A percentile compares a stretch with the other conserved stretches of the same genome.
phyloP scores from a whole-genome alignment of 2,113 vertebrate genomes.

The Chionomys nivalis region DNA sequence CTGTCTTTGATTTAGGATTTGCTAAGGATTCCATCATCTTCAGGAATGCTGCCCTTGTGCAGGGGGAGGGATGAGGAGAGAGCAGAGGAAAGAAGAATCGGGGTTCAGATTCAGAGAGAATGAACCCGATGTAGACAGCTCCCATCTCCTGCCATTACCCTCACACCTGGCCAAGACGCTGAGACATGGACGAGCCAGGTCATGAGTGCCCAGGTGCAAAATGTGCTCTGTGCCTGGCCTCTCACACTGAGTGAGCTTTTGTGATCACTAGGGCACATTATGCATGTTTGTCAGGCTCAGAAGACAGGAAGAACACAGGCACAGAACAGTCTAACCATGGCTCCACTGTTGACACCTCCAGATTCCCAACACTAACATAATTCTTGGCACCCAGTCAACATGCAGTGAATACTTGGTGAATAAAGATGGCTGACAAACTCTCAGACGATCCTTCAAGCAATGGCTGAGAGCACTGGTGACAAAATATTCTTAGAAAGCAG shows the following conservation, averaged over 20 bases:
- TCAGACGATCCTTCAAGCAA: neutral
- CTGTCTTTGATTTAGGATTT: neutral
- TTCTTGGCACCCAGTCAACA: neutral
- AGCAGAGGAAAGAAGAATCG: neutral
- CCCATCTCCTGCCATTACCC: neutral
- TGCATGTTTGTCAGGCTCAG: accelerated
- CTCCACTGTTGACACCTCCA: neutral
- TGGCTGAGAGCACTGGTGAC: neutral
- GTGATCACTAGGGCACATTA: neutral
- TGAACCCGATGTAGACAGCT: accelerated
- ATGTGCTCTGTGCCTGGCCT: no score
- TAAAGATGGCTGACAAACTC: neutral
- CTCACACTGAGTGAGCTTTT: neutral
- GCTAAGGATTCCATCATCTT: no score
- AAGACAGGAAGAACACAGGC: neutral
- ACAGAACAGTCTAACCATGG: accelerated
- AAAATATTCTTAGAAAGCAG: neutral
- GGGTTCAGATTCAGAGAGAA: neutral
- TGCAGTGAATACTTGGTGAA: neutral
- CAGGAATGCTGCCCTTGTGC: no score
- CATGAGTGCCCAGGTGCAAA: accelerated
- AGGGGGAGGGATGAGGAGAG: neutral
- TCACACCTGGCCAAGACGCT: neutral
- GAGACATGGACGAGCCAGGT: neutral
- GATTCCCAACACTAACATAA: neutral